A percentile compares a stretch with the other conserved stretches of the same genome.
These are phyloP conservation scores for Excalfactoria chinensis DNA, from an alignment of 2,113 vertebrate genomes.

Conservation along the genomic window DNA sequence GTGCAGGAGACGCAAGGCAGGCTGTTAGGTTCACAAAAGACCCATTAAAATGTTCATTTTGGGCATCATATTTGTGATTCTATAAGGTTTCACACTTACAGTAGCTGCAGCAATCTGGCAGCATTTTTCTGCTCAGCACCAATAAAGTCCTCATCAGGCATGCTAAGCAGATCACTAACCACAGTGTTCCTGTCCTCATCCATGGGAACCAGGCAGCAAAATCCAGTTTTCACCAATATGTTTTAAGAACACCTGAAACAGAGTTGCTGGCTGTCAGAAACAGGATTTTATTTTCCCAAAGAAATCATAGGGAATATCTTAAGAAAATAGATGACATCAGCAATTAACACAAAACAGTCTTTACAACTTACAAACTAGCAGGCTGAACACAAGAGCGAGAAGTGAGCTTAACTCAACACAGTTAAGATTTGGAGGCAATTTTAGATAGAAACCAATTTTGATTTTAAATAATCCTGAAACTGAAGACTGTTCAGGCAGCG, in stretches of 20 bases:
- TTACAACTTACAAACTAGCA: neutral
- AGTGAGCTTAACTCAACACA: neutral
- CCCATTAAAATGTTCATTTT: neutral
- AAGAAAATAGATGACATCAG: neutral
- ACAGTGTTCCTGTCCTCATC: neutral
- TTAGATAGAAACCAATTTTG: neutral
- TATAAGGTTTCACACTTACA: neutral
- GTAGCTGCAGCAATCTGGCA: neutral
- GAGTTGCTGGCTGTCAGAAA: neutral
- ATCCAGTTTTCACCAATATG: neutral
- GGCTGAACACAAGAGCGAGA: neutral
- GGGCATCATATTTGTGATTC: neutral
- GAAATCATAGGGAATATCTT: neutral
- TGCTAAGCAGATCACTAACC: neutral
- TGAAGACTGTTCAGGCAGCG: neutral
- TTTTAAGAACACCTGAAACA: neutral
- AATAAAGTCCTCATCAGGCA: neutral
- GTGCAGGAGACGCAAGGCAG: neutral
- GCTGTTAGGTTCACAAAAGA: neutral
- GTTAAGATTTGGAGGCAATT: neutral
- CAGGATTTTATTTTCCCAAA: neutral
- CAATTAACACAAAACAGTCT: neutral
- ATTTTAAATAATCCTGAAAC: neutral
- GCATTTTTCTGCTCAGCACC: neutral
- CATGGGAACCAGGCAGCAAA: neutral